phyloP scores from a whole-genome alignment of 2,888 invertebrate species.

The Phengaris alcon region DNA sequence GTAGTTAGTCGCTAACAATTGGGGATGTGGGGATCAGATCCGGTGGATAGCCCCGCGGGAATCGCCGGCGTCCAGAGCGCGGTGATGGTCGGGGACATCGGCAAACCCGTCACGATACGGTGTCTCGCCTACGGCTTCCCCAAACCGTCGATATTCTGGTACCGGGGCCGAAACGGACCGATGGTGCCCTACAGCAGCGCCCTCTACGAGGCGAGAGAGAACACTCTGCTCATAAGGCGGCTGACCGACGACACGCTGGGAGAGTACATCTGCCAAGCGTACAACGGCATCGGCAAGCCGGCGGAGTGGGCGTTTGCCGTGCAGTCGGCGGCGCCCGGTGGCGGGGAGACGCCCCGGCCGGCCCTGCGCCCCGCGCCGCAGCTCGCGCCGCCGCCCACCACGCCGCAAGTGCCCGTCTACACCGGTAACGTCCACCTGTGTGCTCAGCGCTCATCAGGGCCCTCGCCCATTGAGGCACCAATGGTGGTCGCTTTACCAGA shows the following conservation, averaged over 20 bases:
- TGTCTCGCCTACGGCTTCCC: constrained; percentile 92
- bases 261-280: constrained; percentile 93
- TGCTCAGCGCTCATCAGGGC: background rate
- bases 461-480: background rate
- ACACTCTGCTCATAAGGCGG: constrained; percentile 85
- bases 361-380: constrained; percentile 37
- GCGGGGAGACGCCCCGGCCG: constrained; percentile 42
- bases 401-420: constrained; percentile 48
- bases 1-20: constrained; percentile 48
- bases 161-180: constrained; percentile 84
- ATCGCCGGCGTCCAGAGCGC: constrained; percentile 84
- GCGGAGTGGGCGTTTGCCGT: constrained; percentile 88
- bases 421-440: constrained; percentile 57
- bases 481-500: no score
- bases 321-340: constrained; percentile 85
- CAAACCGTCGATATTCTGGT: constrained; percentile 89
- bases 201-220: constrained; percentile 86
- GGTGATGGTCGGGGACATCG: constrained; percentile 84
- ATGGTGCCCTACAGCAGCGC: constrained; percentile 86
- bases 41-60: constrained; percentile 77
- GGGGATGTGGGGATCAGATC: constrained; percentile 73
- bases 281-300: constrained; percentile 88
- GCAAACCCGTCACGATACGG: constrained; percentile 83
- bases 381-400: constrained; percentile 39
- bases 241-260: constrained; percentile 87